phyloP scores from a whole-genome alignment of 2,113 vertebrate genomes.

The Climacteris rufus region DNA sequence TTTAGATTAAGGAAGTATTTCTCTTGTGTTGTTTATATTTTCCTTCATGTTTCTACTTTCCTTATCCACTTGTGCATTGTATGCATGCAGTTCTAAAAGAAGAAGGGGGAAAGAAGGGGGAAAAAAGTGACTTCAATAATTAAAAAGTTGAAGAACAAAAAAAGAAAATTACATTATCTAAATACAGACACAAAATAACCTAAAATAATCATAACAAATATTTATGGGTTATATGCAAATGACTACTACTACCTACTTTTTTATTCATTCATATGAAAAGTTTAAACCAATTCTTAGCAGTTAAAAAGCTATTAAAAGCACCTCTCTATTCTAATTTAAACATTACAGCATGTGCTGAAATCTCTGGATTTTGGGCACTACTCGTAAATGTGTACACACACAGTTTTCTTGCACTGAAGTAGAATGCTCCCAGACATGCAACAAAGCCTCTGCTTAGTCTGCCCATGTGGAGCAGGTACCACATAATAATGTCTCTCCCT shows the following conservation, averaged over 20 bases:
- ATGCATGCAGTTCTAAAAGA: background rate
- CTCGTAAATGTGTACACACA: background rate
- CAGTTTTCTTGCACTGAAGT: background rate
- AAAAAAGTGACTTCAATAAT: background rate
- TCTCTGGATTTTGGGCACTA: background rate
- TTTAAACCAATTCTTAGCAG: background rate
- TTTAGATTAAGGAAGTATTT: background rate
- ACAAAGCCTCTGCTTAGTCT: background rate
- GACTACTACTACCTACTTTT: background rate
- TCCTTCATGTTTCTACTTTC: background rate
- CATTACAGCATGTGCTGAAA: background rate
- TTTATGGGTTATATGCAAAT: background rate
- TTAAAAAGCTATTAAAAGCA: background rate
- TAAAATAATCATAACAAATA: background rate
- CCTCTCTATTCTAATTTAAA: background rate
- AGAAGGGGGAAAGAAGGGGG: background rate
- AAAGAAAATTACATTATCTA: background rate
- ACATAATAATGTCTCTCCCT: background rate
- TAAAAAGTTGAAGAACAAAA: background rate
- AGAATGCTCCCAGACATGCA: background rate
- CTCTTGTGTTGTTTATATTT: background rate
- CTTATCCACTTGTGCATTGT: background rate
- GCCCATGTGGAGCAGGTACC: background rate
- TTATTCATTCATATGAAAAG: background rate
- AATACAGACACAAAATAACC: background rate